Base-by-base conservation (phyloP, 2,888 invertebrate species). In the Lithophane leautieri region DNA sequence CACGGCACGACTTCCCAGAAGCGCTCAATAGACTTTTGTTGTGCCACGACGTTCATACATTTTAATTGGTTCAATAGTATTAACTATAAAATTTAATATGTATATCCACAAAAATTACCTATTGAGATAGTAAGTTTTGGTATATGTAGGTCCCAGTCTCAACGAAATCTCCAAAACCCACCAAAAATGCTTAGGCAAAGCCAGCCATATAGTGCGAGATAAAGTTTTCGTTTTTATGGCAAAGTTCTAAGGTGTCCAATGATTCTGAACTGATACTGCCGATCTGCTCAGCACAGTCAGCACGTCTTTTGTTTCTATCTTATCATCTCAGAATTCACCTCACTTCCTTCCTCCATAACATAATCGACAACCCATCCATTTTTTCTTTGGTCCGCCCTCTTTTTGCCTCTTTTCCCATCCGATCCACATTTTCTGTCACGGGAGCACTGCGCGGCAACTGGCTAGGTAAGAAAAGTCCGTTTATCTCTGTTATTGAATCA, bases 1-100 rank as follows among this genome's bases (percentile, higher is more conserved):
- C 78, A 79, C 69, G 70, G 58, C 74, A 76, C 70, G 44, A 61
- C 78, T 76, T 61, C 78, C 61, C 60, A 44, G 78, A 44, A 76
- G 52, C 9, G 25, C 52, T 50, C 58, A 60, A 60, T 44, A 60
- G 22, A 50, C 34, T 34, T 76, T 44, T 47, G 19, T 52, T 78
- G 12, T n/a, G 28, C 28, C 40, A 56, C 6, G 16, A 22, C 42
- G 40, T 16, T 63, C 44, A 74, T 61, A 60, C 73, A 34, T 44
- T 74, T 44, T 52, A 74, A 22, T 74, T 75, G 8, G n/a, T 74
- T 44, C 9, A 54, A 28, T 28, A n/a, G n/a, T n/a, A n/a, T n/a
- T n/a, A 54, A 52, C n/a, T 50, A 22, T 22, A 47, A 42, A 42
- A 9, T 42, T 42, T n/a, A n/a, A n/a, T n/a, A n/a, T n/a, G n/a